Percentiles rank a stretch among this genome's conserved stretches.
Conservation (phyloP, 1,140 invertebrate genomes). For the Euschistus heros region DNA sequence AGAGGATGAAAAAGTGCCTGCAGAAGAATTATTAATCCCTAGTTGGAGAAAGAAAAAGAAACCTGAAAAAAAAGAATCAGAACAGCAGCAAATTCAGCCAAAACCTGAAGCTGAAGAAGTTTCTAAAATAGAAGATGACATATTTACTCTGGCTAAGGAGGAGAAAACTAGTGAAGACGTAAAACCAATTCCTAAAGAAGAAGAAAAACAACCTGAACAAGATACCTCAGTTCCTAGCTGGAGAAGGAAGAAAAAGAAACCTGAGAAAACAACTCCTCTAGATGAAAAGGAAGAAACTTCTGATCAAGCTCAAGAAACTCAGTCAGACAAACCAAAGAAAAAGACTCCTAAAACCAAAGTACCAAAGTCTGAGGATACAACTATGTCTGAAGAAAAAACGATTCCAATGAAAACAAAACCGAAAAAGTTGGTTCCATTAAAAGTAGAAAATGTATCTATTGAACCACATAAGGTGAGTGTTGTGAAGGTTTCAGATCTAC, state of each 20-base stretch:
- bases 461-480: constrained; percentile 39
- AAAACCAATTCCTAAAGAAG: neutral
- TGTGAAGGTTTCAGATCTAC: constrained; percentile 37
- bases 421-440: constrained; percentile 12
- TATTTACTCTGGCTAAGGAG: neutral
- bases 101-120: neutral
- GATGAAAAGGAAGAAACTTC: too few species aligned
- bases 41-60: constrained; percentile 8
- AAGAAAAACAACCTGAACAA: neutral
- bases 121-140: neutral
- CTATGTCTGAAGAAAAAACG: constrained; percentile 5
- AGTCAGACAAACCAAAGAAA: constrained; percentile 10
- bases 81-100: neutral
- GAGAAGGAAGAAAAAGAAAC: too few species aligned
- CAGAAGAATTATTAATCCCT: constrained; percentile 23
- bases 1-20: constrained; percentile 21
- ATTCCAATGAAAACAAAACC: neutral
- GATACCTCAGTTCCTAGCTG: too few species aligned
- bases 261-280: too few species aligned
- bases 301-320: neutral
- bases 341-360: neutral
- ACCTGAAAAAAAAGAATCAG: neutral
- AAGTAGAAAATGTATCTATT: constrained; percentile 36
- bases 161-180: neutral
- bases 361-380: constrained; percentile 29